Percentiles rank a stretch among this genome's conserved stretches.
These are phyloP conservation scores for Montipora cactus DNA, from an alignment of 64 coral and sea anemone genomes.

Conservation along the genomic window DNA sequence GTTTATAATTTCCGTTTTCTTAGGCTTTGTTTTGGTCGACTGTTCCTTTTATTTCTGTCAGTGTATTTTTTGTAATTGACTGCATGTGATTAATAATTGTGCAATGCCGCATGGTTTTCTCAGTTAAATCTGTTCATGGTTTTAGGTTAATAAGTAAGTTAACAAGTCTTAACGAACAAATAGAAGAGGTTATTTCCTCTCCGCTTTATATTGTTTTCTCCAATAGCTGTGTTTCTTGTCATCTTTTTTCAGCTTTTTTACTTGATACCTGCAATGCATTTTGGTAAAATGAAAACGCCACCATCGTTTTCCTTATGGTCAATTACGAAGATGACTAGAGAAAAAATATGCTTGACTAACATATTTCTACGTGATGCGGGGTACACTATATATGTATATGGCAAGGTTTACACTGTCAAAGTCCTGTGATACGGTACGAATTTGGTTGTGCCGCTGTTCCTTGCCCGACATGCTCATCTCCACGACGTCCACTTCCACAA, in stretches of 20 bases:
- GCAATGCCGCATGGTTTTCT: conserved; percentile 22
- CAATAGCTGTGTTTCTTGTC: conserved; percentile 10
- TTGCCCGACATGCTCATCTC: conserved; percentile 12
- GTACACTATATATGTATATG: conserved; percentile 11
- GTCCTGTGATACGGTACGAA: neutral
- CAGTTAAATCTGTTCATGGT: conserved; percentile 19
- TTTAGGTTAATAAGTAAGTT: conserved; percentile 3
- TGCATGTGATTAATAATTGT: conserved; percentile 10
- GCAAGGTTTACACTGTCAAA: conserved; percentile 10
- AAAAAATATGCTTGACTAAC: too few species aligned
- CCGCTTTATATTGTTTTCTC: neutral
- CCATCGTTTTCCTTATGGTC: neutral
- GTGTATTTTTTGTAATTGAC: conserved; percentile 12
- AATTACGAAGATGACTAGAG: neutral
- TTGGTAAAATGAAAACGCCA: conserved; percentile 13
- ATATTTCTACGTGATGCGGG: too few species aligned
- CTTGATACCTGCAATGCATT: conserved; percentile 1
- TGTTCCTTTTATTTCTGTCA: conserved; percentile 20
- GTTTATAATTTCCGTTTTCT: conserved; percentile 20
- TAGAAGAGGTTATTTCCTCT: too few species aligned
- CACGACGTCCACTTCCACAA: conserved; percentile 11
- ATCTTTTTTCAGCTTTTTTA: conserved; percentile 16
- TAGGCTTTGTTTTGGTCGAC: neutral
- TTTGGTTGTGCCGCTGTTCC: neutral
- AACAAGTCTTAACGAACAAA: neutral